A percentile compares a stretch with the other conserved stretches of the same genome.
Conservation (phyloP, 2,113 vertebrate genomes). For the Irena cyanogastra region DNA sequence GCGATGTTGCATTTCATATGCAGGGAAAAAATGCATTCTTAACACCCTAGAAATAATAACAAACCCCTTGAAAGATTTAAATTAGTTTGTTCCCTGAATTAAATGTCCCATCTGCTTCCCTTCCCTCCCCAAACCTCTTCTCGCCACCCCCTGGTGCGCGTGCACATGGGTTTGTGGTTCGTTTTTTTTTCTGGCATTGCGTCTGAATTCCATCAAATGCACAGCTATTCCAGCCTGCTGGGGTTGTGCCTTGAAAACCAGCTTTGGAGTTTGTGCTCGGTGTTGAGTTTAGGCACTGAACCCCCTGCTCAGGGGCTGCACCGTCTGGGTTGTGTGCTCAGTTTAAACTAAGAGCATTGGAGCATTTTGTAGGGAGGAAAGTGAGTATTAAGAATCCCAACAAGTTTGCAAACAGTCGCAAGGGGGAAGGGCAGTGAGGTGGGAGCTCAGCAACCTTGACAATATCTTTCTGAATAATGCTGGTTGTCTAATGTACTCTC, state of each 20-base stretch:
- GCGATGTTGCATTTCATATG: background rate
- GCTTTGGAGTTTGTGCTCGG: background rate
- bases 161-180: background rate
- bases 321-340: background rate
- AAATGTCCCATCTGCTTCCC: conserved; percentile 61
- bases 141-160: background rate
- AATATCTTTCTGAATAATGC: background rate
- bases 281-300: rapidly evolving
- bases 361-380: background rate
- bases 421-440: background rate
- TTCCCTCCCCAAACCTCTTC: conserved; percentile 30
- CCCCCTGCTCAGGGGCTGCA: background rate
- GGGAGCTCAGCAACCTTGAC: background rate
- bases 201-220: background rate
- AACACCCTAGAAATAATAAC: conserved; percentile 50
- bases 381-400: background rate
- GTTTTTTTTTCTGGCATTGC: background rate
- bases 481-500: background rate
- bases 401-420: background rate
- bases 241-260: background rate
- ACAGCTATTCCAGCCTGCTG: background rate
- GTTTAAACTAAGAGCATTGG: background rate
- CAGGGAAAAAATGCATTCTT: conserved; percentile 18
- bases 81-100: conserved; percentile 59
- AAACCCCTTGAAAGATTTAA: conserved; percentile 53